Evolutionary conservation across 2,113 vertebrate species (phyloP), one percentile per base, ranked within the genome.

Genomic region (Tyto alba): DNA sequence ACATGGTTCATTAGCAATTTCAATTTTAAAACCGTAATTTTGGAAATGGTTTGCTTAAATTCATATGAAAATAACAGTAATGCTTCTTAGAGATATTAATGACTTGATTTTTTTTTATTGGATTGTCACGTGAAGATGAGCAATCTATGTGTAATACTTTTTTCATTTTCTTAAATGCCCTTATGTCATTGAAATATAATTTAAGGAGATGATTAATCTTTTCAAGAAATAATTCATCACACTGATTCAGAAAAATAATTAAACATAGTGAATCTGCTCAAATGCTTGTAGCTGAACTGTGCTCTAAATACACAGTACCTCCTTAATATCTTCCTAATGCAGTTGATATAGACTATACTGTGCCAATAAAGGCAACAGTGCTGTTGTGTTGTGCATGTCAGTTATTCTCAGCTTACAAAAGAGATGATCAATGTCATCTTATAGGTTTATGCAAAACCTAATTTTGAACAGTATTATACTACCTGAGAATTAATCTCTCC

Each of bases 381-480:
- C 3, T 85, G 11, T 22, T 64, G 6, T 64, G 41, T 25, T 21
- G 4, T 36, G 7, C 3, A 0, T 12, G 2, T 8, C 40, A 56
- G 3, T 52, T 79, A 21, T 34, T 86, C 43, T 59, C 34, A 76
- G 10, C 2, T 3, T 68, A 26, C 32, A 41, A 36, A 78, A 81
- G 22, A 30, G 8, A 13, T 25, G 16, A 32, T 23, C 12, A 55
- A 53, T 16, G 7, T 43, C 27, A 76, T 34, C 7, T 13, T 45
- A 11, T 11, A 53, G 4, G 8, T 27, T 81, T 68, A 41, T 1
- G 3, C 9, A 41, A 53, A 79, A 56, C 30, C 14, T 67, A 29
- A 29, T 43, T 83, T 40, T 76, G 21, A 71, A 72, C 29, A 43
- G 3, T 36, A 36, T 64, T 76, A 85, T 36, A 10, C 15, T 55